Evolutionary conservation across 2,113 vertebrate genomes (phyloP), one percentile per base, ranked within the genome.

Genomic region (Chlorocebus sabaeus): DNA sequence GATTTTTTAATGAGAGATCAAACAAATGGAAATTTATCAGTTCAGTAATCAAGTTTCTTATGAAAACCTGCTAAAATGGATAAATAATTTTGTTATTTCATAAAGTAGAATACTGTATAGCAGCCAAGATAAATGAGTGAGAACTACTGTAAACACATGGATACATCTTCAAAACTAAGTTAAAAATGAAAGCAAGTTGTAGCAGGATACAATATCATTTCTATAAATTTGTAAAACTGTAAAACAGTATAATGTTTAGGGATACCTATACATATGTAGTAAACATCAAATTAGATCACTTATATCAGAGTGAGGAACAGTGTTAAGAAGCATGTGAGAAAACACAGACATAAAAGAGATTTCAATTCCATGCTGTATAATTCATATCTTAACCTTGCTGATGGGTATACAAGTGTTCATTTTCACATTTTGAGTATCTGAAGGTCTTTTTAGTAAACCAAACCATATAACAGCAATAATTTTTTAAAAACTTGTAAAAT

Each of bases 31-130:
- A 70, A 81, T 81, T 70, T 89, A 84, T 78, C 52, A 93, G 14
- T 67, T 97, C 45, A 78, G 35, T 61, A 92, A 89, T 95, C 45
- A 83, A 87, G 92, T 91, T 64, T 81, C 27, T 92, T 30, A 89
- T 50, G 25, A 91, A 97, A 87, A 70, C 5, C 11, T 92, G 2
- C 18, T 55, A 61, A 85, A 79, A 68, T 61, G 5, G 38, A 50
- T 89, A 67, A 52, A 86, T 52, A 91, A 96, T 50, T 16, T 20
- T n/a, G 13, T 80, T 79, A n/a, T 89, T 89, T 67, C 9, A 78
- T 82, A 92, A 93, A 82, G 85, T 13, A 73, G 32, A 89, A 61
- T 72, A 45, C 2, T 85, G 2, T 30, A 72, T 0, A 82, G 23
- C n/a, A 72, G 23, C 61, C 89, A 91, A 64, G 40, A 55, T 50